Conservation (phyloP, 2,797 vertebrate species). For the Chaunax sp. region DNA sequence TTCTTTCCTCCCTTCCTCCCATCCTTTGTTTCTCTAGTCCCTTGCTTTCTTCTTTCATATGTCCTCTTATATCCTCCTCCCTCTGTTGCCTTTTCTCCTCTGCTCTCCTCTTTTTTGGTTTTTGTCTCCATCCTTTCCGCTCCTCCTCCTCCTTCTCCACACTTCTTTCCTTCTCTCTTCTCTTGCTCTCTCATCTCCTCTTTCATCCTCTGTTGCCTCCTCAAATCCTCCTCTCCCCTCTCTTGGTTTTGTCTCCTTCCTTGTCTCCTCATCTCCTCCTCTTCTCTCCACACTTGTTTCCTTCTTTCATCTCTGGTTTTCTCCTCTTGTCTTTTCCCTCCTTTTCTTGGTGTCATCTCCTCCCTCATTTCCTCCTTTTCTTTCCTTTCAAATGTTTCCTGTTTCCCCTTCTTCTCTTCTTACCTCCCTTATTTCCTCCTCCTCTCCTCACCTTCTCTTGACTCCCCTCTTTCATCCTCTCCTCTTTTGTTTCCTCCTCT, state of each 20-base stretch:
- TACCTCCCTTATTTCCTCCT: neutral
- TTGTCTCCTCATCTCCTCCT: neutral
- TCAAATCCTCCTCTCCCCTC: neutral
- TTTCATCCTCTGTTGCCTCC: fast-evolving
- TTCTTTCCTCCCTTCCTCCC: neutral
- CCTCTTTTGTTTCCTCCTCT: too few relatives aligned
- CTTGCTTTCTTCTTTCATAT: neutral
- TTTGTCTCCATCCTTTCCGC: neutral
- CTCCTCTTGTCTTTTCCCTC: neutral
- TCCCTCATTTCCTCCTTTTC: too few relatives aligned
- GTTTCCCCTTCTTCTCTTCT: too few relatives aligned
- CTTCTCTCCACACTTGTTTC: neutral
- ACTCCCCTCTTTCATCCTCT: neutral
- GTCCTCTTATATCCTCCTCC: neutral
- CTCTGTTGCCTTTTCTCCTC: neutral
- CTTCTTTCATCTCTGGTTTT: neutral
- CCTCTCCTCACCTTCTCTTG: neutral
- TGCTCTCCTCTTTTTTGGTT: neutral
- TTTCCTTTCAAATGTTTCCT: too few relatives aligned
- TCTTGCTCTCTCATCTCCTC: neutral
- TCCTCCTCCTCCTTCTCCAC: neutral
- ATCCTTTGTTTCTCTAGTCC: neutral
- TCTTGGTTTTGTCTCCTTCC: too few relatives aligned
- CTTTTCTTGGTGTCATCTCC: too few relatives aligned
- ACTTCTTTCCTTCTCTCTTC: neutral